Percentiles rank a stretch among this genome's conserved stretches.
Conservation (phyloP, 2,113 vertebrate genomes). For the Dicerorhinus sumatrensis region DNA sequence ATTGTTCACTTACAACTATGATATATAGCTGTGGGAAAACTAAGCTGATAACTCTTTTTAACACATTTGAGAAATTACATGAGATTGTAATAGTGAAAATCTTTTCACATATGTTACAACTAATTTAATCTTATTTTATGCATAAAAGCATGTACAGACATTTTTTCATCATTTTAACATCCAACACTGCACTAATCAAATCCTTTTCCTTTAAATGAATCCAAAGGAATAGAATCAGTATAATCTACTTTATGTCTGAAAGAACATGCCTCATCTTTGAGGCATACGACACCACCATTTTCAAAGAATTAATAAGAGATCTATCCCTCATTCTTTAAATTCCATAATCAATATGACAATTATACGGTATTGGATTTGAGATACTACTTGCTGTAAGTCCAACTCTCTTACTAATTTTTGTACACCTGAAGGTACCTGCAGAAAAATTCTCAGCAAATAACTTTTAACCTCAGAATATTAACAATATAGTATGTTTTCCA, state of each 20-base stretch:
- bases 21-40: not conserved
- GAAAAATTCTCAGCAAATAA: conserved; percentile 33
- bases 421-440: not conserved
- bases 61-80: conserved; percentile 20
- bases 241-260: not conserved
- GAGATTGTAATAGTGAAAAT: not conserved
- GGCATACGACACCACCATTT: not conserved
- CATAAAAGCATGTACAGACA: not conserved
- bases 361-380: not conserved
- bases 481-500: not conserved
- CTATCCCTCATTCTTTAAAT: conserved; percentile 19
- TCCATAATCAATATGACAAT: conserved; percentile 34
- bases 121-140: conserved; percentile 54
- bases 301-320: not conserved
- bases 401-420: conserved; percentile 1
- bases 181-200: conserved; percentile 16
- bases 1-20: not conserved
- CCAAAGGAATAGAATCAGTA: conserved; percentile 31
- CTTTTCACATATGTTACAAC: not conserved
- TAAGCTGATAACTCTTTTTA: not conserved
- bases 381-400: not conserved
- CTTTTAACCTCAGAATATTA: not conserved
- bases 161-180: conserved; percentile 8
- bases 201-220: not conserved
- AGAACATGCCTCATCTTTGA: conserved; percentile 35